Conservation (phyloP, 1,140 invertebrate species). For the Samia ricini region DNA sequence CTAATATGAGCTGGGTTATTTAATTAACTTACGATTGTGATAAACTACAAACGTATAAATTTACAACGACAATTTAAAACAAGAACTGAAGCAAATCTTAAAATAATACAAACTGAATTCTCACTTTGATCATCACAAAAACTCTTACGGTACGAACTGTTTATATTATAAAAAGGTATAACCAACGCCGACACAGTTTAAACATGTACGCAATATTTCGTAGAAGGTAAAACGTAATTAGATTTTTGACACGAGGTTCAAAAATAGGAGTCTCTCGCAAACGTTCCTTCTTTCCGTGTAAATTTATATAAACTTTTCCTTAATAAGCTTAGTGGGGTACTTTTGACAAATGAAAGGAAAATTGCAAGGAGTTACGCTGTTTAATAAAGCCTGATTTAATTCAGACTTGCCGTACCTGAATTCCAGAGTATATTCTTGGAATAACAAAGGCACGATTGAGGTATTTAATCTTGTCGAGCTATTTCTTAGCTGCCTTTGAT, state of each 20-base stretch:
- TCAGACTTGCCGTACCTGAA: neutral
- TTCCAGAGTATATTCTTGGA: neutral
- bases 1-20: too few species aligned
- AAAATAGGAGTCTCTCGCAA: neutral
- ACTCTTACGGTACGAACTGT: neutral
- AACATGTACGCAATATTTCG: neutral
- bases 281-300: neutral
- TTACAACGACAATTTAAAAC: too few species aligned
- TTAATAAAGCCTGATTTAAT: conserved; percentile 2
- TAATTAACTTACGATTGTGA: too few species aligned
- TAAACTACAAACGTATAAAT: too few species aligned
- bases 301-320: neutral
- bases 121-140: neutral
- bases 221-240: neutral
- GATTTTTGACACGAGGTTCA: neutral
- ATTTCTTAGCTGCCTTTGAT: neutral
- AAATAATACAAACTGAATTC: too few species aligned
- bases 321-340: neutral
- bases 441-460: neutral
- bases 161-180: neutral
- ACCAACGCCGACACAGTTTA: neutral
- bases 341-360: conserved; percentile 9
- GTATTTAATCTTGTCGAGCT: neutral
- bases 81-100: too few species aligned
- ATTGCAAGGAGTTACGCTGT: conserved; percentile 3